phyloP scores from a whole-genome alignment of 2,888 invertebrate species.

The Keiferia lycopersicella region DNA sequence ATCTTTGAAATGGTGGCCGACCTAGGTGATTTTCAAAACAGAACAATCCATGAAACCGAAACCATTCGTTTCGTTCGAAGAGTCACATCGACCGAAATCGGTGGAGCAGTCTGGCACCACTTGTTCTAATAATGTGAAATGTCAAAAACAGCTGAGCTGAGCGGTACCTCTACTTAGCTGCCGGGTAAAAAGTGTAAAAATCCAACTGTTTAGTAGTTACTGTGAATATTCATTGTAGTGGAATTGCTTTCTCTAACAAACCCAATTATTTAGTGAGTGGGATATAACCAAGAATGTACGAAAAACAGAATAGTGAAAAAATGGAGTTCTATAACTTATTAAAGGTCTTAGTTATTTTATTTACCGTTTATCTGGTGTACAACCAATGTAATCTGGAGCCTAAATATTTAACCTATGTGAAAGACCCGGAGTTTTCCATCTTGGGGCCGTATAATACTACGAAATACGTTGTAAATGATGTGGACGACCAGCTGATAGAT shows the following conservation, averaged over 20 bases:
- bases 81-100: no score
- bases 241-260: neutral
- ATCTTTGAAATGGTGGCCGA: no score
- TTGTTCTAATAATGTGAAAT: neutral
- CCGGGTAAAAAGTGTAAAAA: slow-evolving; percentile 1
- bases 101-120: no score
- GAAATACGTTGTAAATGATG: slow-evolving; percentile 42
- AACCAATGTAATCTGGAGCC: neutral
- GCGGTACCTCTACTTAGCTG: neutral
- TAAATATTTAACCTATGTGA: slow-evolving; percentile 36
- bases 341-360: slow-evolving; percentile 19
- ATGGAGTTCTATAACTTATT: slow-evolving; percentile 14
- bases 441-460: slow-evolving; percentile 52
- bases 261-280: neutral
- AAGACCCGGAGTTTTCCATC: slow-evolving; percentile 51
- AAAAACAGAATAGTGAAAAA: slow-evolving; percentile 22
- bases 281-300: slow-evolving; percentile 19
- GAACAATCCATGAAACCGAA: no score
- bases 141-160: neutral
- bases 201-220: neutral
- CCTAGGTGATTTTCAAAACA: no score
- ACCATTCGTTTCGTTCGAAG: no score
- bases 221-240: neutral
- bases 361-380: slow-evolving; percentile 14
- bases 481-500: slow-evolving; percentile 73